phyloP scores from a whole-genome alignment of 2,888 invertebrate species.

The Pachycephus smyrnensis region DNA sequence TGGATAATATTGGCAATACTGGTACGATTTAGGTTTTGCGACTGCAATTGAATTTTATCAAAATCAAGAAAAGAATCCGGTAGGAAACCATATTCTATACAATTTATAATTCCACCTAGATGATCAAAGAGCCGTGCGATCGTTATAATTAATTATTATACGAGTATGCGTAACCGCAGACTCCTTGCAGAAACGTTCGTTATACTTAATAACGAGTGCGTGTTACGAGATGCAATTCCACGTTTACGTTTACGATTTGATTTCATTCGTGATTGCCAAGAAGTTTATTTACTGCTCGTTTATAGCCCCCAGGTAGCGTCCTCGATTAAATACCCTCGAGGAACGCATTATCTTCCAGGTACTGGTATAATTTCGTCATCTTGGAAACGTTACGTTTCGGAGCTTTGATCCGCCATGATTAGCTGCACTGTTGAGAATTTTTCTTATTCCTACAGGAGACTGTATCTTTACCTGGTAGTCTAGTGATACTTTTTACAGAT shows the following conservation, averaged over 20 bases:
- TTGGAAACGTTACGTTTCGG: neutral
- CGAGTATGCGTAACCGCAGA: neutral
- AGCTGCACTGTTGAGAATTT: neutral
- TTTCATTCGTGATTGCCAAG: neutral
- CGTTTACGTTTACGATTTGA: neutral
- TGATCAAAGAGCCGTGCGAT: neutral
- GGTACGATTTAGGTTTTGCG: neutral
- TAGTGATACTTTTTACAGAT: too few species aligned
- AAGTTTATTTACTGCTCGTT: neutral
- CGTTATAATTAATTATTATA: neutral
- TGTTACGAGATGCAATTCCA: neutral
- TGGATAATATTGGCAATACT: neutral
- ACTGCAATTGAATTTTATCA: neutral
- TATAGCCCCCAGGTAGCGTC: neutral
- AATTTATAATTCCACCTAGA: slow-evolving; percentile 35
- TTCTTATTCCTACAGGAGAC: neutral
- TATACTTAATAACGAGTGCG: neutral
- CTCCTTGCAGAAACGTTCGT: neutral
- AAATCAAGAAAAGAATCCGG: neutral
- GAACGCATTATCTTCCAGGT: neutral
- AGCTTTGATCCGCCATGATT: neutral
- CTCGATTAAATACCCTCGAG: neutral
- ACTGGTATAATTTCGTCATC: neutral
- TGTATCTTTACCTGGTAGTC: too few species aligned
- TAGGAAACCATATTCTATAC: slow-evolving; percentile 29